phyloP scores from a whole-genome alignment of 2,113 vertebrate genomes.

The Phainopepla nitens region DNA sequence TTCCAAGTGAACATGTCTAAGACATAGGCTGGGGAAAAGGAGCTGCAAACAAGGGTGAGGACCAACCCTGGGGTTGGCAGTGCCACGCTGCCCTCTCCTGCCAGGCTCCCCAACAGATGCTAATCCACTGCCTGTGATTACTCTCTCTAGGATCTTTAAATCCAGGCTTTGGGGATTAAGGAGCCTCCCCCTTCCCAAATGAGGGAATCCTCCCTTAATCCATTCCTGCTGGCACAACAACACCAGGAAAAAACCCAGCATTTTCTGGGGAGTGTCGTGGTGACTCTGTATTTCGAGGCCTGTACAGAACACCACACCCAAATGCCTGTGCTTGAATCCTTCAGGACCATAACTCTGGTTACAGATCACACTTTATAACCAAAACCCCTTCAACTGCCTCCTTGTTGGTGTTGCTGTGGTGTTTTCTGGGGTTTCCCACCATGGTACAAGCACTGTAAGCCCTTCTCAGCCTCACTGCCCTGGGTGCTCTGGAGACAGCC shows the following conservation, averaged over 20 bases:
- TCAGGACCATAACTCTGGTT: neutral
- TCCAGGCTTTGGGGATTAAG: conserved; percentile 33
- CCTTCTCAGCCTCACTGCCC: neutral
- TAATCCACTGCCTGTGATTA: conserved; percentile 27
- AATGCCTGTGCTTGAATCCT: neutral
- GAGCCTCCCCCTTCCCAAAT: neutral
- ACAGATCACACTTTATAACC: neutral
- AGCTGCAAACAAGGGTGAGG: neutral
- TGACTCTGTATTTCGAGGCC: neutral
- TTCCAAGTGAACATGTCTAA: neutral
- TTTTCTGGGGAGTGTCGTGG: neutral
- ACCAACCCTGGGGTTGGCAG: neutral
- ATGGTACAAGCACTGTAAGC: neutral
- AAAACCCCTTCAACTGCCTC: rapidly evolving
- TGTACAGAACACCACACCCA: neutral
- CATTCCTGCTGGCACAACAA: neutral
- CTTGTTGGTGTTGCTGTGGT: rapidly evolving
- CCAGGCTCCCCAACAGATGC: neutral
- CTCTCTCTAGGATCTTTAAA: conserved; percentile 34
- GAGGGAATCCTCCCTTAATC: conserved; percentile 41
- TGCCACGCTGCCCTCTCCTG: neutral
- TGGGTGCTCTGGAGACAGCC: neutral
- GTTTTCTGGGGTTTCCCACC: neutral
- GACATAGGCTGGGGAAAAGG: neutral
- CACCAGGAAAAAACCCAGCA: neutral